Conservation (phyloP, 2,888 invertebrate genomes). For the Myopa testacea region DNA sequence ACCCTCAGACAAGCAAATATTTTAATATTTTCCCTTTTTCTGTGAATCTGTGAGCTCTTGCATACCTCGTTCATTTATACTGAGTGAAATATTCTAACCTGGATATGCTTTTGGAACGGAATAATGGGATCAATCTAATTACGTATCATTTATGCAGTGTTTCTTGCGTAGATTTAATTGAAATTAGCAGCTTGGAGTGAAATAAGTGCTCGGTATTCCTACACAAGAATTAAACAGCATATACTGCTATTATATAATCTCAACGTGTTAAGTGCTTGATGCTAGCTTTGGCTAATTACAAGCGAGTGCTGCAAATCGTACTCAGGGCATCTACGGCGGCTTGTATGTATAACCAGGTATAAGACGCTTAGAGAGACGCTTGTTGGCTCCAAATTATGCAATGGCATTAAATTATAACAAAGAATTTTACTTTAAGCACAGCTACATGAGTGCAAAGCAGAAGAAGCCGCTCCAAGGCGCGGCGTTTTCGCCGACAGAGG, state of each 20-base stretch:
- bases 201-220: background rate
- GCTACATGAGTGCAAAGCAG: background rate
- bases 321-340: background rate
- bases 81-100: background rate
- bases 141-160: background rate
- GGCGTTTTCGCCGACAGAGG: background rate
- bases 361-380: background rate
- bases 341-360: too few species aligned
- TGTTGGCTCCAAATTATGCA: constrained; percentile 29
- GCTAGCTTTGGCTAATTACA: constrained; percentile 22
- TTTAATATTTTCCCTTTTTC: too few species aligned
- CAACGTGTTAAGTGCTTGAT: constrained; percentile 31
- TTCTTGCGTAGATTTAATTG: background rate
- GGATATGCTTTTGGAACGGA: background rate
- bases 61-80: too few species aligned
- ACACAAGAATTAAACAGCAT: background rate
- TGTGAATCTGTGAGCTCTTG: too few species aligned
- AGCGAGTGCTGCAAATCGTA: constrained; percentile 24
- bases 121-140: background rate
- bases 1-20: too few species aligned
- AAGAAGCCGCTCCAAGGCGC: background rate
- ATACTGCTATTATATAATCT: constrained; percentile 8
- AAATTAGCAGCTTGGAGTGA: background rate
- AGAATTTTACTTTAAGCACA: constrained; percentile 7
- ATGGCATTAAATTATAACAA: constrained; percentile 25